Evolutionary conservation across 1,140 invertebrate genomes (phyloP).

Genomic region (Trachymyrmex cornetzi): DNA sequence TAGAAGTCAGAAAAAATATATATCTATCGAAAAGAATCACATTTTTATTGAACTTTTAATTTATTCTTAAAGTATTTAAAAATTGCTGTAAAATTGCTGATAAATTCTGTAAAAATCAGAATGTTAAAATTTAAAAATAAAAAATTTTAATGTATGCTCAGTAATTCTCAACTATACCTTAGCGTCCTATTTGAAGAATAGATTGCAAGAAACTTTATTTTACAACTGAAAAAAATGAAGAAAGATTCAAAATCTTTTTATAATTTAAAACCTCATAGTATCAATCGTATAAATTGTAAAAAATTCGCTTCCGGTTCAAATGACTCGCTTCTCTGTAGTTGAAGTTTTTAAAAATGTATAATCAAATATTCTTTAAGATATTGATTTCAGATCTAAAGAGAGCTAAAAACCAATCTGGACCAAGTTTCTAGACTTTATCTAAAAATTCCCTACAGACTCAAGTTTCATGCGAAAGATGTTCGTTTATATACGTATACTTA

Average conservation of each 20-base stretch:
- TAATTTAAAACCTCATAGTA: no score
- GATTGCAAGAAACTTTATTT: no score
- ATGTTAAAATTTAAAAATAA: no score
- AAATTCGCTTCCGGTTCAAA: no score
- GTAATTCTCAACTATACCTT: no score
- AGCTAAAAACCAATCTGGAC: background rate
- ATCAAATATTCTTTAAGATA: background rate
- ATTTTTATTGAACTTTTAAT: background rate
- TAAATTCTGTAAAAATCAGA: no score
- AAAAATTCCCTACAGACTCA: background rate
- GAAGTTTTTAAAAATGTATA: background rate
- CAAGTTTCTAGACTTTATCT: background rate
- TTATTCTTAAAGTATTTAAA: background rate
- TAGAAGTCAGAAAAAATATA: conserved; percentile 3
- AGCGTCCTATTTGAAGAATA: no score
- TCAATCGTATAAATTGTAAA: no score
- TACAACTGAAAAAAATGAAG: no score
- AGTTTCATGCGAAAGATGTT: background rate
- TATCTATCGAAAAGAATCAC: background rate
- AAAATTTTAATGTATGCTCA: no score
- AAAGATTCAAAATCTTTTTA: no score
- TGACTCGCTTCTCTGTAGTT: no score
- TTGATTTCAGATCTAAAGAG: background rate
- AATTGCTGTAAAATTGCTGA: background rate
- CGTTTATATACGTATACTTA: background rate